phyloP scores from a whole-genome alignment of 2,888 invertebrate genomes.

The Macrosiphum euphorbiae region DNA sequence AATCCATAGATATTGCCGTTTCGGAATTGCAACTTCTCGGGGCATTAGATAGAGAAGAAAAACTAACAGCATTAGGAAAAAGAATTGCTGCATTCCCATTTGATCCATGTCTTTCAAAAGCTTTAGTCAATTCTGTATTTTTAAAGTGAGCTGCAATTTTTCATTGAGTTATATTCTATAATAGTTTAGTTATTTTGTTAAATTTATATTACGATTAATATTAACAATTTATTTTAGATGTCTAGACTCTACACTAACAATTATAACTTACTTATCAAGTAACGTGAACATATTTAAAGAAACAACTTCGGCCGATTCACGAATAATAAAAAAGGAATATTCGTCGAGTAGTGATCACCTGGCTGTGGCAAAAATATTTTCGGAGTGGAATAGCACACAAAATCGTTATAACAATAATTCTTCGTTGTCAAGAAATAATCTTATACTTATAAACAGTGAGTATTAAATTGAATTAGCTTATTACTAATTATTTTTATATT shows the following conservation, averaged over 20 bases:
- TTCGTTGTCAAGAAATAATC: constrained; percentile 42
- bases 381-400: constrained; percentile 72
- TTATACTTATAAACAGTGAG: constrained; percentile 49
- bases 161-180: neutral
- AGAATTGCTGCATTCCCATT: constrained; percentile 74
- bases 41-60: constrained; percentile 75
- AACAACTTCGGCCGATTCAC: constrained; percentile 72
- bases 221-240: constrained; percentile 71
- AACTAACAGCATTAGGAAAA: constrained; percentile 77
- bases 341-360: constrained; percentile 77
- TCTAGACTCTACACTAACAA: constrained; percentile 72
- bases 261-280: constrained; percentile 72
- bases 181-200: neutral
- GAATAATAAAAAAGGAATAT: constrained; percentile 73
- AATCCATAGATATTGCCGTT: constrained; percentile 74
- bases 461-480: neutral
- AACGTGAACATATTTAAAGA: constrained; percentile 74
- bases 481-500: neutral
- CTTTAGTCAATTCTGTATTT: constrained; percentile 75
- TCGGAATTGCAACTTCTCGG: constrained; percentile 75
- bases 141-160: constrained; percentile 70
- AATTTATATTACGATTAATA: neutral
- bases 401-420: neutral
- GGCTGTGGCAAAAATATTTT: constrained; percentile 74
- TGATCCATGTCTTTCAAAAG: constrained; percentile 76